Evolutionary conservation across 2,113 vertebrate species (phyloP).

Genomic region (Phylloscopus whistleri): DNA sequence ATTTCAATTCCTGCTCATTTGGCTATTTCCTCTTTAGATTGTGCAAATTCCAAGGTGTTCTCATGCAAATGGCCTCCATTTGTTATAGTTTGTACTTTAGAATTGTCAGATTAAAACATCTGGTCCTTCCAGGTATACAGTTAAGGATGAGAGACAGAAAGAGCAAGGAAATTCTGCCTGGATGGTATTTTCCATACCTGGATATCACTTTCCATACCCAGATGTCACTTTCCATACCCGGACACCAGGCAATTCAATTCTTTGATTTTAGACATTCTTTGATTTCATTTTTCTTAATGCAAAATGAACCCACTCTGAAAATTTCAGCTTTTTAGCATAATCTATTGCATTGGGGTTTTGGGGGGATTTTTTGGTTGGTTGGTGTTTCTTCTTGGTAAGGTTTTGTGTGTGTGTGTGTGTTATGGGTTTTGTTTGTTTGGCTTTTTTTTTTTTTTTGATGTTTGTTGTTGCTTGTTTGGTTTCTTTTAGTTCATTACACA

Average conservation of each 20-base stretch:
- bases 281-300: not conserved
- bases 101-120: not conserved
- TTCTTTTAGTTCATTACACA: not conserved
- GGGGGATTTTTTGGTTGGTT: not conserved
- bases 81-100: not conserved
- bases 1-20: not conserved
- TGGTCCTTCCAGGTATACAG: not conserved
- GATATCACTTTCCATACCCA: too few species aligned
- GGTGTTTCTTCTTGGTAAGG: not conserved
- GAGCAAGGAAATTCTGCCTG: not conserved
- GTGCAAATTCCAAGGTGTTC: not conserved
- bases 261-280: not conserved
- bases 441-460: not conserved
- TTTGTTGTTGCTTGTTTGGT: not conserved
- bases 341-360: not conserved
- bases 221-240: not conserved
- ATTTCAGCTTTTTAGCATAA: not conserved
- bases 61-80: not conserved
- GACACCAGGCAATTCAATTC: not conserved
- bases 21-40: not conserved
- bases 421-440: not conserved
- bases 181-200: not conserved
- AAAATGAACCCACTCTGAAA: not conserved
- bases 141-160: not conserved
- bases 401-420: not conserved